A percentile compares a stretch with the other conserved stretches of the same genome.
Conservation (phyloP, 2,113 vertebrate genomes). For the Coreoperca whiteheadi region DNA sequence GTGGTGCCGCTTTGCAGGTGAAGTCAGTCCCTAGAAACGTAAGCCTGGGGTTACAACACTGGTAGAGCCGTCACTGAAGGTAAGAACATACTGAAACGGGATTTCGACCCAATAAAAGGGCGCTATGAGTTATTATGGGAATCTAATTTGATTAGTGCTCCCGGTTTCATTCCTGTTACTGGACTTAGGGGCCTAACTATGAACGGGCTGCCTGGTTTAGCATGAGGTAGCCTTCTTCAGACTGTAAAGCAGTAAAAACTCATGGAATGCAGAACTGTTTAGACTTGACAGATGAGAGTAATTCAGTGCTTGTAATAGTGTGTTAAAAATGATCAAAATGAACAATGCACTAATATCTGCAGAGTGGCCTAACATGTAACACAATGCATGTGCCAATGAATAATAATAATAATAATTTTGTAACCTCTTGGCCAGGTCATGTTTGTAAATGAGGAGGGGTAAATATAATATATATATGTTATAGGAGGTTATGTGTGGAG, state of each 20-base stretch:
- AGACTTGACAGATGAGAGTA: not conserved
- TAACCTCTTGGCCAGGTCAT: too few relatives aligned
- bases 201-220: conserved; percentile 15
- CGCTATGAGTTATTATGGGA: not conserved
- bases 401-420: too few relatives aligned
- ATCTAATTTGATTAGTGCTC: not conserved
- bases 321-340: not conserved
- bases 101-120: not conserved
- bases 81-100: conserved; percentile 18
- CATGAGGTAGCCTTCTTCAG: not conserved
- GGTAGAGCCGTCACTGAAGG: conserved; percentile 50
- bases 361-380: not conserved
- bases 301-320: not conserved
- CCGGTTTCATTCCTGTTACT: not conserved
- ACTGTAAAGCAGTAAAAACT: not conserved
- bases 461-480: too few relatives aligned
- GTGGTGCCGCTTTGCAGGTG: conserved; percentile 30
- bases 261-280: not conserved
- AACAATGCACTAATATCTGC: not conserved
- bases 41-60: conserved; percentile 44
- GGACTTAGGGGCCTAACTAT: conserved; percentile 23
- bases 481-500: not conserved
- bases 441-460: too few relatives aligned
- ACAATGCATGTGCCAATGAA: not conserved
- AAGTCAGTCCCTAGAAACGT: conserved; percentile 67